phyloP scores from a whole-genome alignment of 2,113 vertebrate species.

The Eretmochelys imbricata region DNA sequence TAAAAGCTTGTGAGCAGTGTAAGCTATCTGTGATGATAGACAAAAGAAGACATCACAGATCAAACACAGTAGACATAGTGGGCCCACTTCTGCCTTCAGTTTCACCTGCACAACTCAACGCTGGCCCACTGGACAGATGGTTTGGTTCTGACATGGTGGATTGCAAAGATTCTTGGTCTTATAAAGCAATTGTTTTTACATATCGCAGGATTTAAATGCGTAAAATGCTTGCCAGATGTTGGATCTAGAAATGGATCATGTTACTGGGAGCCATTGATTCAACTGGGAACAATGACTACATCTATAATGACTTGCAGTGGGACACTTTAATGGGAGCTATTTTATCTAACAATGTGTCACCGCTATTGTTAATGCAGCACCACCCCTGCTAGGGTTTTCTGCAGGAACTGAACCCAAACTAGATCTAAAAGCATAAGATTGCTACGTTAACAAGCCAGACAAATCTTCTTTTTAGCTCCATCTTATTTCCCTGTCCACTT shows the following conservation, averaged over 20 bases:
- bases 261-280: slow-evolving; percentile 60
- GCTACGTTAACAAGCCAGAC: neutral
- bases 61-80: slow-evolving; percentile 42
- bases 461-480: neutral
- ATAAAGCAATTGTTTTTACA: slow-evolving; percentile 81
- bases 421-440: neutral
- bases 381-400: neutral
- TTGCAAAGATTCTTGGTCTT: slow-evolving; percentile 80
- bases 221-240: slow-evolving; percentile 80
- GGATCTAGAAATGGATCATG: slow-evolving; percentile 65
- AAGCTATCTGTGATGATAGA: neutral
- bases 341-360: neutral
- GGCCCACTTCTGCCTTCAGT: neutral
- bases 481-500: neutral
- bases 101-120: neutral
- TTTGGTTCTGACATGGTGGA: slow-evolving; percentile 82
- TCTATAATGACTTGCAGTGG: neutral
- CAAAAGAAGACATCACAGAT: slow-evolving; percentile 60
- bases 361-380: neutral
- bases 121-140: slow-evolving; percentile 78
- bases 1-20: neutral
- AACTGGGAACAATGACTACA: slow-evolving; percentile 52
- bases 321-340: neutral
- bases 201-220: slow-evolving; percentile 77
- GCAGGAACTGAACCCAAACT: neutral